Conservation (phyloP, 2,888 invertebrate species). For the Ormyrus thymus region DNA sequence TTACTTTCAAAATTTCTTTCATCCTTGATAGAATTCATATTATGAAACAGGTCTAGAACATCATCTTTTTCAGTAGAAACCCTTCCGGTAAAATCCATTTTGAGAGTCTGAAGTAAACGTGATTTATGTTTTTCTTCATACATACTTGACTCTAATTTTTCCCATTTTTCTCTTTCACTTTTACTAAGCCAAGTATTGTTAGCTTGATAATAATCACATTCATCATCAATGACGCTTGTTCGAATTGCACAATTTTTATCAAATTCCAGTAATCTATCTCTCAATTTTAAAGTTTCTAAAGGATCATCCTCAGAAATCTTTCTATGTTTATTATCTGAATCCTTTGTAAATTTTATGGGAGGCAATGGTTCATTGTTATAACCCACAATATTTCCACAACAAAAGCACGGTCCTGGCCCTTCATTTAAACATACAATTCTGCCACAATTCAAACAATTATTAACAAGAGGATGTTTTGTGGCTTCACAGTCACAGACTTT, state of each 20-base stretch:
- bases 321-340: slow-evolving; percentile 30
- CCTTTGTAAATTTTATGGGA: slow-evolving; percentile 7
- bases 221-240: slow-evolving; percentile 92
- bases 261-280: slow-evolving; percentile 89
- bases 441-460: slow-evolving; percentile 96
- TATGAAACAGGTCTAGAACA: slow-evolving; percentile 40
- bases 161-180: slow-evolving; percentile 81
- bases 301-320: neutral
- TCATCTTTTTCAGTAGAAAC: slow-evolving; percentile 61
- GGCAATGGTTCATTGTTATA: slow-evolving; percentile 29
- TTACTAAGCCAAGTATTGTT: slow-evolving; percentile 89
- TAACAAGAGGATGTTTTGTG: slow-evolving; percentile 89
- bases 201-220: slow-evolving; percentile 92
- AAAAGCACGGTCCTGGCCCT: slow-evolving; percentile 97
- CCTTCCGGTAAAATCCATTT: slow-evolving; percentile 85
- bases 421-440: slow-evolving; percentile 96
- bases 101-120: slow-evolving; percentile 79
- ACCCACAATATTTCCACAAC: slow-evolving; percentile 88
- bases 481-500: slow-evolving; percentile 93
- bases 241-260: slow-evolving; percentile 85
- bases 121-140: slow-evolving; percentile 83
- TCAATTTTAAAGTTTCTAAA: slow-evolving; percentile 76
- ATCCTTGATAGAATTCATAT: slow-evolving; percentile 52
- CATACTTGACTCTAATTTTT: slow-evolving; percentile 81
- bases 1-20: slow-evolving; percentile 24